Base-by-base conservation (phyloP, 2,888 invertebrate species). In the Lymantria dispar region DNA sequence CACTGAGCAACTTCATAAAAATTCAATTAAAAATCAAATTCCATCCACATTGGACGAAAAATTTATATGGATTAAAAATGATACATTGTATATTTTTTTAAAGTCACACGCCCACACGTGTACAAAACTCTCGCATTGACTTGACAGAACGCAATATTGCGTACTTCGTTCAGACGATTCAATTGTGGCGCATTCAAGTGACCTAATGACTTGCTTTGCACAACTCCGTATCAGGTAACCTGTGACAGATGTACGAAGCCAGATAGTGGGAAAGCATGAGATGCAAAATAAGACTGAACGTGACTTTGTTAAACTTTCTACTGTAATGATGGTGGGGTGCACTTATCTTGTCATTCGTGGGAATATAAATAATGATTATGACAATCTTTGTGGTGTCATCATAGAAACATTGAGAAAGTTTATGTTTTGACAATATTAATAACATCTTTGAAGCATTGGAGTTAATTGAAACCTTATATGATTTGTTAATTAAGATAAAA, bases 231-330 rank as follows among this genome's bases (percentile, higher is more conserved):
- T 87, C 87, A 85, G 79, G 83, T 87, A 83, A 79, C 85, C 56
- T 66, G 69, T 68, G 76, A 77, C 87, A 88, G 85, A 86, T 87
- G 87, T 73, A 68, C 64, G 79, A 83, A 83, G 80, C 83, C 83
- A 58, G 77, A 78, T 80, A 81, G 76, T 79, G 80, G 75, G 81
- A 85, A 82, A 83, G 79, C 75, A 72, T 76, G 69, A 81, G 82
- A 88, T 87, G 86, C 86, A 85, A 85, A 87, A 81, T 83, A 80
- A 85, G 80, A 74, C 83, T 83, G 80, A 46, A 87, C 90, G 88
- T 89, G 88, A 88, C 86, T 87, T 67, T 71, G 78, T 68, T 72
- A 69, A 78, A 85, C 85, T 89, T 88, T 90, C 90, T 85, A 87
- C 78, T 61, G 68, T 79, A 83, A 85, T 82, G 78, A 74, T 72